Evolutionary conservation across 2,113 vertebrate genomes (phyloP), one percentile per base, ranked within the genome.

Genomic region (Anhinga anhinga): DNA sequence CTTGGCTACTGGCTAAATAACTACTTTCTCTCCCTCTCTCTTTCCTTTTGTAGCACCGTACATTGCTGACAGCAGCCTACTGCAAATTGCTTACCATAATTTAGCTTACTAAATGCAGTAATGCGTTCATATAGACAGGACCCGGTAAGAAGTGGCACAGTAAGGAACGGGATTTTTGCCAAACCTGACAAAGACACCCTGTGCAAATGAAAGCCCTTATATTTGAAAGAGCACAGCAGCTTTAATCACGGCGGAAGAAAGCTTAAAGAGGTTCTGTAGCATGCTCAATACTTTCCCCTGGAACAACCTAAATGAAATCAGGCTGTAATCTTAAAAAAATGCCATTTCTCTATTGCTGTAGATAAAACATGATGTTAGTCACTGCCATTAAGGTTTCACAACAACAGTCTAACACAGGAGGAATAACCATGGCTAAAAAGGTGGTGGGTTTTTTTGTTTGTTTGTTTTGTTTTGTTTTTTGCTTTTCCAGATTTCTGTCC

Each of bases 1-100:
- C 95, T 95, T 90, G 74, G 76, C 90, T 92, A 81, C 74, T 76
- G 77, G 88, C 88, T 86, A 91, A 96, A 96, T 47, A 94, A 88
- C 93, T 62, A 88, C 72, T 87, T 86, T 95, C 55, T 79, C 45
- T 87, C 56, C 16, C 42, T 67, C 69, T 76, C 47, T 70, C 86
- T 86, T 40, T 47, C 36, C 93, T 93, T 95, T 91, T 93, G 89
- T 81, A 78, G 88, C 73, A 47, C 65, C 55, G 78, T 44, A 70
- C 13, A 3, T 10, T 69, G 90, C 85, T 95, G 73, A 89, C 76
- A 93, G 93, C 86, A 95, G 82, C 36, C 81, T 81, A 71, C 77
- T 89, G 69, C 83, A 86, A 94, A 95, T 36, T 80, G 78, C 86
- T 90, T 47, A 55, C 76, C 79, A 76, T 78, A 92, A 91, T 82